Evolutionary conservation across 1,140 invertebrate species (phyloP), one percentile per base, ranked within the genome.

Genomic region (Cecropterus lyciades): DNA sequence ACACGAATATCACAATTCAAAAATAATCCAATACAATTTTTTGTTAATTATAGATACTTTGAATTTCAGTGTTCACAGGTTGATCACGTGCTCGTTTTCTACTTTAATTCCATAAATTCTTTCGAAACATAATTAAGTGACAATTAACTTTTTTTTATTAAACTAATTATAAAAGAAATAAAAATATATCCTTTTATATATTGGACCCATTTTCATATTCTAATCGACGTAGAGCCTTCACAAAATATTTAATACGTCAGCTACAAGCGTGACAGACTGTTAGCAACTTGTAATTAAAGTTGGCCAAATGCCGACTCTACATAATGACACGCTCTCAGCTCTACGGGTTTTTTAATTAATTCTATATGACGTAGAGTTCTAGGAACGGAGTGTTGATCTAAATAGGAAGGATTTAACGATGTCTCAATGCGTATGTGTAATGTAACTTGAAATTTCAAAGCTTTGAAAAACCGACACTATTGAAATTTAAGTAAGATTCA

Each of bases 241-340:
- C 13, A 24, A 15, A 52, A 52, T 52, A 33, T 52, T 33, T 33
- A 52, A 52, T 52, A 52, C 49, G 49, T 52, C 49, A 52, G 49
- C 27, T 14, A 15, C 14, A n/a, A 52, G 20, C 49, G 13, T 52
- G 49, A 52, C 49, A 52, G 49, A 30, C 13, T 9, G 37, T 20
- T 48, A 17, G 45, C 15, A 15, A 43, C 16, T 43, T 13, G 37
- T 56, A 56, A 56, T 56, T 56, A 56, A 56, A 56, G 53, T 56
- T 56, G 37, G 53, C 53, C 37, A 56, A 56, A 56, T 43, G 53
- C 53, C 17, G 16, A 10, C 37, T 37, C 40, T n/a, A 42, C 53
- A 43, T 43, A 43, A 43, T 43, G 52, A 42, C 53, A 43, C 17
- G 11, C 40, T 40, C 37, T 40, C 11, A 13, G 53, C 11, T 20